These are phyloP conservation scores for Trididemnum clinides DNA, from an alignment of 23 tunicate species.

Conservation along the genomic window DNA sequence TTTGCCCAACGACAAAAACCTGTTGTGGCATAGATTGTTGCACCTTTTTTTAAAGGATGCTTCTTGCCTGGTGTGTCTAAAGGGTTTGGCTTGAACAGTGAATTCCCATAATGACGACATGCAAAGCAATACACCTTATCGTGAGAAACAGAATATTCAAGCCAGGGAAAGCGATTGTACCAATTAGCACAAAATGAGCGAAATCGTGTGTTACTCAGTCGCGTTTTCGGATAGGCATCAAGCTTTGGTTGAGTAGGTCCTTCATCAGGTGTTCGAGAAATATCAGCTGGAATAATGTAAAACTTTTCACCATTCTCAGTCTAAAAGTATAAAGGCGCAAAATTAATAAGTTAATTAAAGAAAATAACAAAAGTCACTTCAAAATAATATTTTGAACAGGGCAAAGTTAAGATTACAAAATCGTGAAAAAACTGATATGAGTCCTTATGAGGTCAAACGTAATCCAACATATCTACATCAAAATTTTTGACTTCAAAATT, in stretches of 20 bases:
- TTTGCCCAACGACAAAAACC: constrained; percentile 54
- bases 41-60: not conserved
- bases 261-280: constrained; percentile 36
- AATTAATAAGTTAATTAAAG: too few relatives aligned
- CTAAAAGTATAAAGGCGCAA: too few relatives aligned
- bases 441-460: too few relatives aligned
- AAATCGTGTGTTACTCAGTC: not conserved
- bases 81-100: not conserved
- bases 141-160: constrained; percentile 37
- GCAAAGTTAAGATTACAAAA: too few relatives aligned
- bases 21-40: constrained; percentile 43
- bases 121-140: constrained; percentile 62
- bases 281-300: constrained; percentile 50
- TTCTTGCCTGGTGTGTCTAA: not conserved
- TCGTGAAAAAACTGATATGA: too few relatives aligned
- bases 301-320: too few relatives aligned
- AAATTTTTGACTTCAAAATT: too few relatives aligned
- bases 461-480: too few relatives aligned
- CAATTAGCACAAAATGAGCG: constrained; percentile 59
- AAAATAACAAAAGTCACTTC: too few relatives aligned
- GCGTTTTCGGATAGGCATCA: constrained; percentile 40
- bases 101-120: constrained; percentile 37
- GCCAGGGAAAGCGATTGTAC: constrained; percentile 54
- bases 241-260: constrained; percentile 53
- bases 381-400: too few relatives aligned